Evolutionary conservation across 2,888 invertebrate species (phyloP).

Genomic region (Cepaea hortensis): DNA sequence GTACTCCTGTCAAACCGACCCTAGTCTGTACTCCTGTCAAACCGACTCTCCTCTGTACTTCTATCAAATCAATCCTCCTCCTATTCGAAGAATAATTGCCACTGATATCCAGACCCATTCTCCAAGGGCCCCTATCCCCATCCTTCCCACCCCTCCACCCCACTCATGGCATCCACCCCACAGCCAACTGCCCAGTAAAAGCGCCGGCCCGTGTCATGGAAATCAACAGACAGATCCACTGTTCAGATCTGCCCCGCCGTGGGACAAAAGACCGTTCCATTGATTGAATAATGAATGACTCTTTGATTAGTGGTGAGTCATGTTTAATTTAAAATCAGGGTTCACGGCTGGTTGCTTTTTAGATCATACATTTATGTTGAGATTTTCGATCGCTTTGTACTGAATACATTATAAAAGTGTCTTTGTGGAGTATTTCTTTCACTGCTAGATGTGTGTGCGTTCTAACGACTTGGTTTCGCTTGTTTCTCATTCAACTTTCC

Average conservation of each 20-base stretch:
- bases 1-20: neutral
- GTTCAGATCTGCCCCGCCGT: constrained; percentile 1
- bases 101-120: neutral
- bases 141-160: neutral
- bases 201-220: neutral
- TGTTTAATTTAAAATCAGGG: constrained; percentile 13
- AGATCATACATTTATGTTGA: too few species aligned
- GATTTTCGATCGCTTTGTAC: constrained; percentile 4
- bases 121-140: neutral
- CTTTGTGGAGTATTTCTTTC: neutral
- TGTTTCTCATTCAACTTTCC: neutral
- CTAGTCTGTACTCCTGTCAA: neutral
- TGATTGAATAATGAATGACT: constrained; percentile 27
- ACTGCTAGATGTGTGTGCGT: neutral
- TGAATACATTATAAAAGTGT: neutral
- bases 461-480: neutral
- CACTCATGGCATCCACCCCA: neutral
- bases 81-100: neutral
- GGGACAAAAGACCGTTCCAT: constrained; percentile 12
- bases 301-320: constrained; percentile 26
- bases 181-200: neutral
- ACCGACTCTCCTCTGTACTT: neutral
- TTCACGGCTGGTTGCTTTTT: neutral
- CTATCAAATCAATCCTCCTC: neutral
- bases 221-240: neutral